Evolutionary conservation across 2,888 invertebrate genomes (phyloP).

Genomic region (Torymus aiolomorphi): DNA sequence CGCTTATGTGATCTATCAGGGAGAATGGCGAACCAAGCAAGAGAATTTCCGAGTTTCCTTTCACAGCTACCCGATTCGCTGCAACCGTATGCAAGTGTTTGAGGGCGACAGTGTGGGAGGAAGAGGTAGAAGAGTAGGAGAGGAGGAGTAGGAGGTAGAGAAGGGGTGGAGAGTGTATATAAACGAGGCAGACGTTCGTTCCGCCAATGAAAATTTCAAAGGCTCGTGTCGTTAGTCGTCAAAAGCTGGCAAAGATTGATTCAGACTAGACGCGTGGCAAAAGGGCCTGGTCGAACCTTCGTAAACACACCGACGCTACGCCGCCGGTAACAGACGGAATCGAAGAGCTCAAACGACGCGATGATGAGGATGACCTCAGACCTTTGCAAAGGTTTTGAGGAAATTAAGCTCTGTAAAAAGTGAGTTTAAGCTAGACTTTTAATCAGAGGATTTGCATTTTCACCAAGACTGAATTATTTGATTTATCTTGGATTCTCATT

Average conservation of each 20-base stretch:
- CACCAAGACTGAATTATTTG: no score
- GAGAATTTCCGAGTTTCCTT: slow-evolving; percentile 29
- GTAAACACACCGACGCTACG: slow-evolving; percentile 38
- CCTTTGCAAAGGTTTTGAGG: neutral
- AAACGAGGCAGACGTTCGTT: slow-evolving; percentile 44
- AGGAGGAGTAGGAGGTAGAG: neutral
- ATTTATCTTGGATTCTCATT: no score
- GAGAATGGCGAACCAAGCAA: neutral
- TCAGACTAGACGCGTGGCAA: slow-evolving; percentile 26
- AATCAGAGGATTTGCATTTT: neutral
- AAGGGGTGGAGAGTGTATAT: neutral
- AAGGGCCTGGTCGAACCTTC: slow-evolving; percentile 26
- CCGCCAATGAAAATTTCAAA: slow-evolving; percentile 55
- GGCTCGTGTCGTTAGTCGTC: slow-evolving; percentile 50
- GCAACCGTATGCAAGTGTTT: no score
- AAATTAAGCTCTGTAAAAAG: no score
- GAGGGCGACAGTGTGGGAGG: no score
- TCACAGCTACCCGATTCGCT: neutral
- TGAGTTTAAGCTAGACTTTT: neutral
- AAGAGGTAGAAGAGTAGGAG: no score
- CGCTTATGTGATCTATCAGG: neutral
- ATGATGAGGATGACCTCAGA: slow-evolving; percentile 24
- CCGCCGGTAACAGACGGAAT: slow-evolving; percentile 52
- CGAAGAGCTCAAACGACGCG: slow-evolving; percentile 51
- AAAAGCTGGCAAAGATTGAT: slow-evolving; percentile 52